phyloP scores from a whole-genome alignment of 1,140 invertebrate genomes.

The Aphelenchoides fujianensis region DNA sequence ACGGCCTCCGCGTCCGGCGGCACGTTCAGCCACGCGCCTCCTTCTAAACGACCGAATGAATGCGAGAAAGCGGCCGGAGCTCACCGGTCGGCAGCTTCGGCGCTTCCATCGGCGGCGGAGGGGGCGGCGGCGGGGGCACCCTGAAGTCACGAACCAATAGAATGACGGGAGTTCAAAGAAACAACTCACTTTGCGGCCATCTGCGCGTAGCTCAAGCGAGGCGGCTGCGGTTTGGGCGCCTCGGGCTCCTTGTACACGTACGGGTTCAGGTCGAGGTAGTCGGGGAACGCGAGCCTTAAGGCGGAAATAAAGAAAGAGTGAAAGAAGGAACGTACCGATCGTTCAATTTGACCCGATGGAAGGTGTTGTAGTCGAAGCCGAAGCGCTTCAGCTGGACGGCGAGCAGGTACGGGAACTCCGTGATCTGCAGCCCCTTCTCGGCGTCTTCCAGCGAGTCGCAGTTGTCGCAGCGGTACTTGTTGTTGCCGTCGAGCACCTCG shows the following conservation, averaged over 20 bases:
- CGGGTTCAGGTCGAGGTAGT: conserved; percentile 76
- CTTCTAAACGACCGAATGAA: too few relatives aligned
- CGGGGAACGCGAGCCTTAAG: conserved; percentile 78
- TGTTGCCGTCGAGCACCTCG: conserved; percentile 78
- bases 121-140: not conserved
- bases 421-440: conserved; percentile 84
- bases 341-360: conserved; percentile 84
- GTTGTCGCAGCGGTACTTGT: conserved; percentile 84
- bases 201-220: conserved; percentile 55
- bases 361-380: conserved; percentile 82
- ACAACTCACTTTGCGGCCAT: conserved; percentile 30
- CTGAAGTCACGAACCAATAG: too few relatives aligned
- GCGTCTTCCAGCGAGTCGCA: conserved; percentile 85
- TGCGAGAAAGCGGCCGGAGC: not conserved
- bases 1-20: conserved; percentile 70
- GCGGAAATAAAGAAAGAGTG: conserved; percentile 7
- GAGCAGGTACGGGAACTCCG: conserved; percentile 80
- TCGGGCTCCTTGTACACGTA: conserved; percentile 67
- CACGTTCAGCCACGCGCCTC: conserved; percentile 66
- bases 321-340: conserved; percentile 72
- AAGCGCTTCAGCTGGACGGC: conserved; percentile 84
- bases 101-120: not conserved
- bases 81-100: not conserved
- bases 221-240: conserved; percentile 57
- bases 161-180: conserved; percentile 13